A percentile compares a stretch with the other conserved stretches of the same genome.
These are phyloP conservation scores for Temnothorax nylanderi DNA, from an alignment of 1,140 invertebrate genomes.

Conservation along the genomic window DNA sequence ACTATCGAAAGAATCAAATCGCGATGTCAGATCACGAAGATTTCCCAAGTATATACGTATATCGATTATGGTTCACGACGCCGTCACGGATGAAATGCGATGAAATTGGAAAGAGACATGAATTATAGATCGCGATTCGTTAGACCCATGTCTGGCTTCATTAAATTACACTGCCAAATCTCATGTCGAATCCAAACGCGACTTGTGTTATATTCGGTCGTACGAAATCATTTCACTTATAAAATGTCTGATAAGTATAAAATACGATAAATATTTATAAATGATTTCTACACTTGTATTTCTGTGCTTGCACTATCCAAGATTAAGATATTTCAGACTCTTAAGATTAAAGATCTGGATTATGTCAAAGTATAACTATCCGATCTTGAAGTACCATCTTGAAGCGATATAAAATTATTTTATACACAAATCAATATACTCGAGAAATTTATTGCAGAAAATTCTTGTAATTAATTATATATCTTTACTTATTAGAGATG, in stretches of 20 bases:
- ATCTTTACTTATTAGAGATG: background rate
- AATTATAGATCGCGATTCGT: conserved; percentile 22
- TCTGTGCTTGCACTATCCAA: background rate
- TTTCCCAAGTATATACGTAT: background rate
- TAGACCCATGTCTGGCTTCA: conserved; percentile 2
- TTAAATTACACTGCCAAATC: background rate
- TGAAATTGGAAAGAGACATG: conserved; percentile 4
- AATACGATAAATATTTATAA: background rate
- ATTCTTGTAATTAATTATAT: conserved; percentile 3
- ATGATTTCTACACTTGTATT: background rate
- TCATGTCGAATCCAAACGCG: background rate
- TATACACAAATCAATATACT: background rate
- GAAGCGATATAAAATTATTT: background rate
- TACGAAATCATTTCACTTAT: background rate
- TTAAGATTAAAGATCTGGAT: background rate
- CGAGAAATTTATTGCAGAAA: background rate
- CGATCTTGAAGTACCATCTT: background rate
- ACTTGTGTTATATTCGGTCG: conserved; percentile 5
- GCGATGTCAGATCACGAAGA: background rate
- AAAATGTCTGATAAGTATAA: background rate
- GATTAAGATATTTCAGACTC: background rate
- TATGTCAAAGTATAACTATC: background rate
- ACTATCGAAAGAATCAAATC: background rate
- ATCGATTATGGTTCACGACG: background rate
- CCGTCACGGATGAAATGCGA: background rate